These are phyloP conservation scores for Odocoileus virginianus DNA, from an alignment of 2,113 vertebrate species.

Conservation along the genomic window DNA sequence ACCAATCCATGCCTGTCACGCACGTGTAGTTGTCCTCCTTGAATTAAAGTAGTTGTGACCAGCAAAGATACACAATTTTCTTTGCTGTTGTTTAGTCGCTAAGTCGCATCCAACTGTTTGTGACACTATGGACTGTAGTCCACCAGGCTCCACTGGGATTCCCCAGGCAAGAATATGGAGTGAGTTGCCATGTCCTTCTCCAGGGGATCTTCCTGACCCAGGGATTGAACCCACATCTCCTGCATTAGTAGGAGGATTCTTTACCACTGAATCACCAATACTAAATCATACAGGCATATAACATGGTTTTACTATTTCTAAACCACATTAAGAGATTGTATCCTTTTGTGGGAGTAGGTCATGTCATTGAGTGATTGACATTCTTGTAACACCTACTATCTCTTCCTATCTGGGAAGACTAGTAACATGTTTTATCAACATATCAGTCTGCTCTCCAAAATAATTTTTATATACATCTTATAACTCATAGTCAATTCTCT, in stretches of 20 bases:
- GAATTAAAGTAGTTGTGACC: not conserved
- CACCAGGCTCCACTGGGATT: not conserved
- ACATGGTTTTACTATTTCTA: not conserved
- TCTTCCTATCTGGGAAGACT: not conserved
- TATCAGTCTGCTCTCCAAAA: not conserved
- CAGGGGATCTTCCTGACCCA: not conserved
- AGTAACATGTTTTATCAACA: too few relatives aligned
- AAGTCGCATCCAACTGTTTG: fast-evolving
- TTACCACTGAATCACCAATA: not conserved
- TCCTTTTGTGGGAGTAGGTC: not conserved
- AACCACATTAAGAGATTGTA: not conserved
- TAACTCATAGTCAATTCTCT: not conserved
- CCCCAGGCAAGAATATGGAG: not conserved
- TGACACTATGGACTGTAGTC: not conserved
- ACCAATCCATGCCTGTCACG: not conserved
- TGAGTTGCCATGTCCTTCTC: not conserved
- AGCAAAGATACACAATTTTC: not conserved
- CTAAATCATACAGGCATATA: not conserved
- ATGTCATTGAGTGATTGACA: not conserved
- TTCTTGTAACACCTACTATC: too few relatives aligned
- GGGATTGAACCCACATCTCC: not conserved
- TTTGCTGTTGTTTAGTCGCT: not conserved
- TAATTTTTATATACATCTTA: not conserved
- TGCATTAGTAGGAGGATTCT: not conserved
- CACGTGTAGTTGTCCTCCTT: not conserved